A percentile compares a stretch with the other conserved stretches of the same genome.
These are phyloP conservation scores for Dendrocincla fuliginosa DNA, from an alignment of 2,797 vertebrate species.

Conservation along the genomic window DNA sequence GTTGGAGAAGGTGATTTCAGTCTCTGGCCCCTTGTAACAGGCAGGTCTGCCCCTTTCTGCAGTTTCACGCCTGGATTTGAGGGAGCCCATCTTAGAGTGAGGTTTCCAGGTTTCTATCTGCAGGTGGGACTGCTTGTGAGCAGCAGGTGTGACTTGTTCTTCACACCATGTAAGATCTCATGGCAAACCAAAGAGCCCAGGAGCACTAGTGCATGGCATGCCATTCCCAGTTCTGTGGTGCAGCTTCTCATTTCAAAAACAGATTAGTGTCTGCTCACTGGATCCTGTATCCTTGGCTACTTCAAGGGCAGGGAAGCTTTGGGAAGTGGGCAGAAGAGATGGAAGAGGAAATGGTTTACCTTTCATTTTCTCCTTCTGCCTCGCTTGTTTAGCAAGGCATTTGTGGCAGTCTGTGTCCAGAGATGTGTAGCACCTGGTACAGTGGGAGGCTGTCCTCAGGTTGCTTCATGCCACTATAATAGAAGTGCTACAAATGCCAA, in stretches of 20 bases:
- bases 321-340: neutral
- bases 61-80: neutral
- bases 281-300: neutral
- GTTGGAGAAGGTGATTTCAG: neutral
- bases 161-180: accelerated
- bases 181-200: neutral
- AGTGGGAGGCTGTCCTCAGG: neutral
- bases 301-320: neutral
- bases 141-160: neutral
- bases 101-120: neutral
- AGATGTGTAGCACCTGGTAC: accelerated
- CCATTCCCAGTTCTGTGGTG: accelerated
- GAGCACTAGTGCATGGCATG: accelerated
- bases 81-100: neutral
- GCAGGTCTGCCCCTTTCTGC: accelerated
- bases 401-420: neutral
- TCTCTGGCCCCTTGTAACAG: neutral
- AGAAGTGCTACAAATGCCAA: neutral
- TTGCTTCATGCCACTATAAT: neutral
- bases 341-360: neutral
- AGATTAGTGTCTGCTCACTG: neutral
- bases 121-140: neutral
- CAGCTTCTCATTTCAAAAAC: accelerated
- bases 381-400: neutral
- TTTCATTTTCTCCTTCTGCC: neutral